phyloP scores from a whole-genome alignment of 1,140 invertebrate species.

The Cardiocondyla obscurior region DNA sequence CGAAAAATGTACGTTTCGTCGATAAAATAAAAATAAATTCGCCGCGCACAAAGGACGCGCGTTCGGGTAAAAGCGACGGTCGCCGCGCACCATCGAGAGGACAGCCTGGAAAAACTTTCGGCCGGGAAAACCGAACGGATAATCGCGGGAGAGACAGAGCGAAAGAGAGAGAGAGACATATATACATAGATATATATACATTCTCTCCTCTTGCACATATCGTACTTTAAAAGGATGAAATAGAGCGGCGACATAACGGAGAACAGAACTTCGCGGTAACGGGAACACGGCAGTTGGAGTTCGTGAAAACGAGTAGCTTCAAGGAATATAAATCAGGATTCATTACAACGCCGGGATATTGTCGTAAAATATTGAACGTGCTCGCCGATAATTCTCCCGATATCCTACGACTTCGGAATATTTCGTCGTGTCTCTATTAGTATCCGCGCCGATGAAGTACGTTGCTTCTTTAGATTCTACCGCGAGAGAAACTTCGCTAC shows the following conservation, averaged over 20 bases:
- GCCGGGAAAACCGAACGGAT: neutral
- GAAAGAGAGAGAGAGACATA: neutral
- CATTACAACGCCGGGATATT: constrained; percentile 28
- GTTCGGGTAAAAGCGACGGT: neutral
- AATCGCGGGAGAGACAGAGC: neutral
- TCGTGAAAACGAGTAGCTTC: neutral
- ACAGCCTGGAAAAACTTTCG: neutral
- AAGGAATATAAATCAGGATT: constrained; percentile 57
- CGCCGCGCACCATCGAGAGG: neutral
- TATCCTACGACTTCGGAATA: neutral
- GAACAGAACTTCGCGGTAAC: neutral
- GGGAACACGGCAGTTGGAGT: neutral
- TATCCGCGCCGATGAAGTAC: neutral
- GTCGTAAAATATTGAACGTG: neutral
- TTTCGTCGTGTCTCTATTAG: neutral
- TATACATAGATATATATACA: too few relatives aligned
- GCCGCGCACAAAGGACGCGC: neutral
- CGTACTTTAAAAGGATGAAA: neutral
- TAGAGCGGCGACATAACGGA: neutral
- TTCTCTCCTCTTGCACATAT: too few relatives aligned
- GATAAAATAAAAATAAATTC: constrained; percentile 31
- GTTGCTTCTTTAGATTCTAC: neutral
- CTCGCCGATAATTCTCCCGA: neutral
- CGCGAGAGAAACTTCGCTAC: neutral
- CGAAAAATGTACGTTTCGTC: neutral